Percentiles rank a stretch among this genome's conserved stretches.
Conservation (phyloP, 2,888 invertebrate genomes). For the Morinoia aosen region DNA sequence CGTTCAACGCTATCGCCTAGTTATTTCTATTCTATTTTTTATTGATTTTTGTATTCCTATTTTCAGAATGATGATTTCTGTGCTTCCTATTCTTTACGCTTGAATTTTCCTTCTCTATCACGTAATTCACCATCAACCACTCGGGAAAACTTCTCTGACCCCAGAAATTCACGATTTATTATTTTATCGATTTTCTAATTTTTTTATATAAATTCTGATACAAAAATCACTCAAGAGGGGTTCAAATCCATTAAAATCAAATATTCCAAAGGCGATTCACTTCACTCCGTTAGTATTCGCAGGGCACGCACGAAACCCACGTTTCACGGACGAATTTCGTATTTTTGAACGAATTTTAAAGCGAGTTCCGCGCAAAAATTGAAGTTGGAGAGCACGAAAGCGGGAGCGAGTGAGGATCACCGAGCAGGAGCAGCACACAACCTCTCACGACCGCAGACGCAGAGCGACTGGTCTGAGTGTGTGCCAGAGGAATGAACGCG, state of each 20-base stretch:
- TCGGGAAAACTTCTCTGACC: background rate
- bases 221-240: background rate
- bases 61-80: background rate
- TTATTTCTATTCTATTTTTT: background rate
- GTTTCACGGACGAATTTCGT: background rate
- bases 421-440: background rate
- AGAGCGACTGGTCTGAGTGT: conserved; percentile 21
- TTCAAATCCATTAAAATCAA: background rate
- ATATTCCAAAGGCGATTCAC: background rate
- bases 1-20: background rate
- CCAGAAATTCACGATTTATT: background rate
- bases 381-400: background rate
- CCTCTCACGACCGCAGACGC: conserved; percentile 32
- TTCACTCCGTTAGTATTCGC: background rate
- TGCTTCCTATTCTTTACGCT: background rate
- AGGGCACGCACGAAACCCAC: background rate
- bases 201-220: background rate
- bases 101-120: too few species aligned
- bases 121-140: background rate
- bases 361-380: background rate
- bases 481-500: conserved; percentile 34
- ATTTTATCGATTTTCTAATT: background rate
- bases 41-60: background rate
- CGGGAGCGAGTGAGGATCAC: conserved; percentile 26
- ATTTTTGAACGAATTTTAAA: background rate